Base-by-base conservation (phyloP, 2,888 invertebrate genomes). In the Allacma fusca region DNA sequence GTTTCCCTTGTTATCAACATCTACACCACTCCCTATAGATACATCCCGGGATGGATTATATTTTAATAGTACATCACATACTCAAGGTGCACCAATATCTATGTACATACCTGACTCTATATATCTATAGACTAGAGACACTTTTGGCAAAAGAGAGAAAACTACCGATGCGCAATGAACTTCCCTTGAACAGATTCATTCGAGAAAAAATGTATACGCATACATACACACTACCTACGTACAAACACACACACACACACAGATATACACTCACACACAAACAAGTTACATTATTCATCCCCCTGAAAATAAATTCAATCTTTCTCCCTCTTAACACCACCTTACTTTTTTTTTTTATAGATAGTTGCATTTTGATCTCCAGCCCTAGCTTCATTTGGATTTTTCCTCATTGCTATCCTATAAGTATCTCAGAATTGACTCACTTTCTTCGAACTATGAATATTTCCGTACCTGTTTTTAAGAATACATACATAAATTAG, bases 281-380 rank as follows among this genome's bases (percentile, higher is more conserved):
- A 62, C 62, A 62, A 62, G 62, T 24, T 62, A 24, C 21, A 62
- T 62, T 62, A 62, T 62, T 62, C 62, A 62, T 62, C 62, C 62
- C 62, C 62, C 62, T 62, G 24, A 62, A 62, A 62, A 62, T 62
- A 26, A 24, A 62, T 62, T 62, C 62, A 62, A 62, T 62, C 62
- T 62, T 24, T 62, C 24, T 24, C 62, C 62, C 62, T 62, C 62
- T 50, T 50, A 12, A 13, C 50, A 50, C 50, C 50, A 50, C 50
- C 19, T 50, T n/a, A n/a, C n/a, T 50, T 50, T 50, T 50, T 50
- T 9, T 13, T n/a, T 9, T 13, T 50, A 34, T 16, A 50, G 50
- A 50, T n/a, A 13, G 50, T n/a, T 50, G 1, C 50, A 50, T 5
- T 50, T 50, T n/a, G 5, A 7, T 34, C 34, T 7, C 34, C 4